Base-by-base conservation (phyloP, 2,797 vertebrate species). In the Tokudaia tokunoshimensis region DNA sequence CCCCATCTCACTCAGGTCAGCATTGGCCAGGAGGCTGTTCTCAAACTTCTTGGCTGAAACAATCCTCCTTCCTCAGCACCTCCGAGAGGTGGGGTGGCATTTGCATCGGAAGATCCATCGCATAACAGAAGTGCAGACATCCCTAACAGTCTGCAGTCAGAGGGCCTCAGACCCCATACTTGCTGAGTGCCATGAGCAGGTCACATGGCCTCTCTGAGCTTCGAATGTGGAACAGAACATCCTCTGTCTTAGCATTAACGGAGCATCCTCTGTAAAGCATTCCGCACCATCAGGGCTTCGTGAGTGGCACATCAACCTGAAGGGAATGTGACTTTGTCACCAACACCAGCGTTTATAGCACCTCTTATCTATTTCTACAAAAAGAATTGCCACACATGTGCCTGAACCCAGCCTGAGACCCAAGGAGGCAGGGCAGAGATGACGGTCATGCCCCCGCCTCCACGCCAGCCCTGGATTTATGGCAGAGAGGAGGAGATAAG, bases 141-240 rank as follows among this genome's bases (percentile, higher is more conserved):
- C 14, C 2, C 31, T 57, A 87, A 72, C n/a, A 17, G 19, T 10
- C 61, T n/a, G 1, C 19, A n/a, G 13, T 29, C 57, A 14, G 3
- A 6, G 0, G 6, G 5, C 17, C 24, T 44, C 52, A 26, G 79
- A 14, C 6, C 3, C 1, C 22, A 41, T 6, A 1, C 85, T 70
- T 37, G 85, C 89, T 52, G 20, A 26, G 81, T 44, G 44, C 57
- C 0, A 0, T 57, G 6, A n/a, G n/a, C 3, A 0, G 15, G 17
- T 12, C 37, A 1, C 0, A 11, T 9, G 81, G 24, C 67, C 37
- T 67, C 74, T 24, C 82, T 41, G 57, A 92, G 82, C n/a, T 61
- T 50, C 0, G 0, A 4, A 5, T 15, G 65, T 11, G 6, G 52
- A 15, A 0, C 0, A 6, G n/a, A 26, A 74, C 13, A 0, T 15